Evolutionary conservation across 2,888 invertebrate species (phyloP), one percentile per base, ranked within the genome.

Genomic region (Chymomyza fuscimana): DNA sequence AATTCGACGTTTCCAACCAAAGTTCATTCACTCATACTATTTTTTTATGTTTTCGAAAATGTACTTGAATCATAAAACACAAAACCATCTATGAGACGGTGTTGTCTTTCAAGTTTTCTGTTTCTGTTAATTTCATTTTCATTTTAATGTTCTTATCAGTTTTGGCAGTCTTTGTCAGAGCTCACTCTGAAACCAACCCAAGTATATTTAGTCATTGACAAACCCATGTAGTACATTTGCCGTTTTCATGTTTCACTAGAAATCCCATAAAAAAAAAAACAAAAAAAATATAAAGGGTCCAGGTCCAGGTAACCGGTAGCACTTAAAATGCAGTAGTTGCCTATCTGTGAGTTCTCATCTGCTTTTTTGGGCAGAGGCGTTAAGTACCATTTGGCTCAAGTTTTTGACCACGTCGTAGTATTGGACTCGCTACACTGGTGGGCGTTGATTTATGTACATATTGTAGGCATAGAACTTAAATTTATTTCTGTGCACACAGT

Each of bases 181-280:
- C 56, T 2, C 40, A 46, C 12, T 46, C 40, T 46, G 0, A 46
- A 15, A 0, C 72, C 74, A 76, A 76, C 74, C 72, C 63, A 67
- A 74, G 52, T 22, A 64, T 72, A 80, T 82, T 68, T 78, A 65
- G 74, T 70, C 72, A 71, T 22, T 62, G 67, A 25, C 25, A 22
- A 15, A 15, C 25, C 64, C 62, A 64, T 76, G 76, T 76, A 74
- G 67, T 70, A 70, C 72, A 74, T 78, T 79, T 77, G 77, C 82
- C 70, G 77, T 79, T 82, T 83, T 85, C 80, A 80, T 74, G 72
- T 77, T 80, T 81, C 81, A 40, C 63, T 69, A 71, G 86, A 85
- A 81, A 52, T 62, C 63, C 4, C n/a, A 50, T 22, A 19, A 12
- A 15, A 19, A 25, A 51, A 50, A 15, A 7, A 50, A 61, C 68